phyloP scores from a whole-genome alignment of 1,140 invertebrate genomes.

The Orchesella cincta region DNA sequence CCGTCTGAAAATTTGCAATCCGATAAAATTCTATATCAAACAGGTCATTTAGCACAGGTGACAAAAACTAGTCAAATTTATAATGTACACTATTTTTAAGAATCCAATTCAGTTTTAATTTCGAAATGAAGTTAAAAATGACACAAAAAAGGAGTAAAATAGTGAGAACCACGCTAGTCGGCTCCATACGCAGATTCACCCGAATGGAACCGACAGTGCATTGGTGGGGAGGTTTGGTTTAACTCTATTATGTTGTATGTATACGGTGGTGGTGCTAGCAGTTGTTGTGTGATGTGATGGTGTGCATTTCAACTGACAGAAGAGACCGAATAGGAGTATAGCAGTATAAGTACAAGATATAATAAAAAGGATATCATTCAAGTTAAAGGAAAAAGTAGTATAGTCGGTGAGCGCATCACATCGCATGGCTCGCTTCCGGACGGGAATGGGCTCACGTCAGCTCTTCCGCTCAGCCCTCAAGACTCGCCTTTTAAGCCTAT shows the following conservation, averaged over 20 bases:
- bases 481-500: constrained; percentile 26
- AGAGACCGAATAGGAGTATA: not conserved
- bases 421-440: constrained; percentile 52
- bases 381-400: not conserved
- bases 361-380: constrained; percentile 12
- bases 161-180: too few species aligned
- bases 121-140: too few species aligned
- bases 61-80: too few species aligned
- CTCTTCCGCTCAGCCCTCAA: constrained; percentile 47
- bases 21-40: too few species aligned
- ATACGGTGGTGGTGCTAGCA: not conserved
- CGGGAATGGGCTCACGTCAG: constrained; percentile 52
- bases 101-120: too few species aligned
- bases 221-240: constrained; percentile 24
- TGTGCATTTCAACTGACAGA: not conserved
- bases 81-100: too few species aligned
- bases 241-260: not conserved
- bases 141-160: too few species aligned
- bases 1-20: too few species aligned
- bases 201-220: constrained; percentile 27
- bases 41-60: too few species aligned
- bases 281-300: not conserved
- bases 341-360: not conserved
- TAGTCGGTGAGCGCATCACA: constrained; percentile 47
- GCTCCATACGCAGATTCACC: constrained; percentile 50